These are phyloP conservation scores for Lasioglossum morio DNA, from an alignment of 2,888 invertebrate species.

Conservation along the genomic window DNA sequence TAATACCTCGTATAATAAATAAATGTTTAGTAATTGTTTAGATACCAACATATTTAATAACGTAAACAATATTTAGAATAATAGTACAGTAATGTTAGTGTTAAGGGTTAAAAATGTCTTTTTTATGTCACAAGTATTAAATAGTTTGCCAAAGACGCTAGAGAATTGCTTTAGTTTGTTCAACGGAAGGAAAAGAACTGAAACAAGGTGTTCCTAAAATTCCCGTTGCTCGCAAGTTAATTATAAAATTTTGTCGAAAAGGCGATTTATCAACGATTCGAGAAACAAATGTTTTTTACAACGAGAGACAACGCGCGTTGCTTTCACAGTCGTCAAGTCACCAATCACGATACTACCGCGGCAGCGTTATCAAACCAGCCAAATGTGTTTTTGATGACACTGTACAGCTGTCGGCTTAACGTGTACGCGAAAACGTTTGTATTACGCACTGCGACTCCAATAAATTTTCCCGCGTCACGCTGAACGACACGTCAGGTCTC, in stretches of 20 bases:
- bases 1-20: too few species aligned
- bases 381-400: constrained; percentile 46
- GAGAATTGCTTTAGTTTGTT: too few species aligned
- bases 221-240: not conserved
- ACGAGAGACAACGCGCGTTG: not conserved
- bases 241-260: not conserved
- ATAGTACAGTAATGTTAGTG: too few species aligned
- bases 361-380: constrained; percentile 33
- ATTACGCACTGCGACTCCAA: not conserved
- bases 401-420: constrained; percentile 29
- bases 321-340: constrained; percentile 3
- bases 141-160: too few species aligned
- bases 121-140: not conserved
- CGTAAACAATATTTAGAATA: too few species aligned
- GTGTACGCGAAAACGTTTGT: not conserved
- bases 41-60: too few species aligned
- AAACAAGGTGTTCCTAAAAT: not conserved
- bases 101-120: too few species aligned
- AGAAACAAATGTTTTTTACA: not conserved
- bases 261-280: not conserved
- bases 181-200: too few species aligned
- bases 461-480: constrained; percentile 12
- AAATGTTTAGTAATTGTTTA: too few species aligned
- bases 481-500: not conserved
- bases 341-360: not conserved